Evolutionary conservation across 2,113 vertebrate species (phyloP), one percentile per base, ranked within the genome.

Genomic region (Dolichallabes microphthalmus): DNA sequence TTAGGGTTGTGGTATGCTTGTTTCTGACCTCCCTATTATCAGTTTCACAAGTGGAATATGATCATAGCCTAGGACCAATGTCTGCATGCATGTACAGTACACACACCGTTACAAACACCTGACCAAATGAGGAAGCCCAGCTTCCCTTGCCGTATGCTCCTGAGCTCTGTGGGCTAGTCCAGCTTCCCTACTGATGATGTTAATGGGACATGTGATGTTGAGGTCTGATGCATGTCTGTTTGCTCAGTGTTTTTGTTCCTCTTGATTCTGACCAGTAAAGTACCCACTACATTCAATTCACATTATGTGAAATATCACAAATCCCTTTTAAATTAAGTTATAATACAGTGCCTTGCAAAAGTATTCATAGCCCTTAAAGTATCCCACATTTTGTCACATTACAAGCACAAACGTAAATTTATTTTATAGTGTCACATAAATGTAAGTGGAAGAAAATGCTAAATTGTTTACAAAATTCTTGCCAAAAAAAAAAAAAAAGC

Each of bases 41-140:
- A 45, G 3, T 60, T 71, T 52, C n/a, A 82, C 53, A 55, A 57
- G 50, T 14, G 66, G 27, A 53, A 55, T 52, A 13, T 19, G 12
- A 14, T 66, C 13, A 50, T 10, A 1, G 60, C 2, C 15, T 27
- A 80, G 76, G 15, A 4, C 27, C 20, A 8, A 25, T 60, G 55
- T 57, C 27, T 0, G 7, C 45, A 52, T 64, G 35, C 25, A 39
- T 63, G 58, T 60, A 80, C 55, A 10, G 58, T 60, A 80, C 55
- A 17, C 10, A 35, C 11, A 79, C 30, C 10, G 30, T 64, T 60
- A 79, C n/a, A 61, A 61, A 80, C n/a, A 32, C 15, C 52, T 20
- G 35, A 76, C 58, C 82, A 76, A 81, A 82, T 68, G 69, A 74
- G 80, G 86, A 87, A 87, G 79, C 52, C 45, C 10, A 50, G 58